Evolutionary conservation across 2,113 vertebrate genomes (phyloP).

Genomic region (Tachysurus fulvidraco): DNA sequence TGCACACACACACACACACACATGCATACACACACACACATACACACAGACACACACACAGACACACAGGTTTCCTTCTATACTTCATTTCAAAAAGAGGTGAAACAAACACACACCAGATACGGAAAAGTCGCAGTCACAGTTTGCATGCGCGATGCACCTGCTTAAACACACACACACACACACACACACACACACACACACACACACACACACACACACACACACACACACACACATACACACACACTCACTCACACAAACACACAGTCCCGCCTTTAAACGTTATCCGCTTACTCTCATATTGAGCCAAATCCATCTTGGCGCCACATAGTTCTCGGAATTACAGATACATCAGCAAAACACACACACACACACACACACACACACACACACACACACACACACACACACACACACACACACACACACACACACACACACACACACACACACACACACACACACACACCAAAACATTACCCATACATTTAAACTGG

Average conservation of each 20-base stretch:
- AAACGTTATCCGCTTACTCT: constrained; percentile 86
- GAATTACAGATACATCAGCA: constrained; percentile 79
- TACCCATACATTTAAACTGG: constrained; percentile 27
- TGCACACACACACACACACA: constrained; percentile 23
- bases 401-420: constrained; percentile 47
- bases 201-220: constrained; percentile 32
- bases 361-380: constrained; percentile 59
- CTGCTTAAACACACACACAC: background rate
- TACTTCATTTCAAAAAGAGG: background rate
- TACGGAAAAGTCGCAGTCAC: background rate
- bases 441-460: constrained; percentile 43
- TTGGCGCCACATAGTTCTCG: constrained; percentile 83
- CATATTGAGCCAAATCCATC: constrained; percentile 86
- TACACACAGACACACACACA: constrained; percentile 12
- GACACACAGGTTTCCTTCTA: constrained; percentile 21
- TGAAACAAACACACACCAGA: constrained; percentile 22
- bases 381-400: constrained; percentile 35
- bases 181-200: constrained; percentile 42
- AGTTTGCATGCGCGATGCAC: background rate
- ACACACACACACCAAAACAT: constrained; percentile 13
- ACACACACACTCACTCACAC: constrained; percentile 30
- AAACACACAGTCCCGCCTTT: constrained; percentile 60
- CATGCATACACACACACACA: too few relatives aligned
- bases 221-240: constrained; percentile 30
- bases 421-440: constrained; percentile 55